A percentile compares a stretch with the other conserved stretches of the same genome.
Conservation (phyloP, 2,888 invertebrate genomes). For the Archips xylosteana region DNA sequence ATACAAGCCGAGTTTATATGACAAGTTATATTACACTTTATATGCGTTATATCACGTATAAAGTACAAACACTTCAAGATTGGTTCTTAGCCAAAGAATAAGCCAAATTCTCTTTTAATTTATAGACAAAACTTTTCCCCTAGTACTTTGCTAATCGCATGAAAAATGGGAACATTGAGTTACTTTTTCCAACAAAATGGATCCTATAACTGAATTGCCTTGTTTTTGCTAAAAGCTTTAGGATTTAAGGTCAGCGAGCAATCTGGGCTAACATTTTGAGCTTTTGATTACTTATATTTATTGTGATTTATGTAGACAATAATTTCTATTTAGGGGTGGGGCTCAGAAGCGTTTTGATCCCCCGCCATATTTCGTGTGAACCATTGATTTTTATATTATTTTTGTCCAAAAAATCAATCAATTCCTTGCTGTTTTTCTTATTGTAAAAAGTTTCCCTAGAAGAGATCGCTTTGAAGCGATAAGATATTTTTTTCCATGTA, state of each 20-base stretch:
- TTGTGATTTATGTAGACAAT: neutral
- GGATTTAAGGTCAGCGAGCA: neutral
- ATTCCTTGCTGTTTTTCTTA: too few relatives aligned
- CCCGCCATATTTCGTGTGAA: too few relatives aligned
- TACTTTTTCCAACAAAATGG: conserved; percentile 4
- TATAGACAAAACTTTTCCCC: neutral
- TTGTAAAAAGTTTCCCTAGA: too few relatives aligned
- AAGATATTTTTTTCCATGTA: too few relatives aligned
- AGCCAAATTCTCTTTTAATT: conserved; percentile 9
- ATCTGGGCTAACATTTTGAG: neutral
- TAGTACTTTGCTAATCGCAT: neutral
- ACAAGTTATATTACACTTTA: too few relatives aligned
- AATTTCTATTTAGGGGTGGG: too few relatives aligned
- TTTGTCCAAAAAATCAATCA: too few relatives aligned
- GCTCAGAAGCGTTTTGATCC: too few relatives aligned
- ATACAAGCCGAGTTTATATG: too few relatives aligned
- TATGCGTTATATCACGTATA: neutral
- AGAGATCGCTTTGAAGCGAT: too few relatives aligned
- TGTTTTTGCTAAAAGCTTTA: conserved; percentile 12
- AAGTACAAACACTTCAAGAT: neutral
- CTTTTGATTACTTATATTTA: neutral
- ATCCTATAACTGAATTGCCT: neutral
- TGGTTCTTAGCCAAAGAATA: conserved; percentile 4
- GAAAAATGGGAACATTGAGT: neutral
- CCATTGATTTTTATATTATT: too few relatives aligned